Percentiles rank a stretch among this genome's conserved stretches.
These are phyloP conservation scores for Muscina levida DNA, from an alignment of 2,888 invertebrate genomes.

Conservation along the genomic window DNA sequence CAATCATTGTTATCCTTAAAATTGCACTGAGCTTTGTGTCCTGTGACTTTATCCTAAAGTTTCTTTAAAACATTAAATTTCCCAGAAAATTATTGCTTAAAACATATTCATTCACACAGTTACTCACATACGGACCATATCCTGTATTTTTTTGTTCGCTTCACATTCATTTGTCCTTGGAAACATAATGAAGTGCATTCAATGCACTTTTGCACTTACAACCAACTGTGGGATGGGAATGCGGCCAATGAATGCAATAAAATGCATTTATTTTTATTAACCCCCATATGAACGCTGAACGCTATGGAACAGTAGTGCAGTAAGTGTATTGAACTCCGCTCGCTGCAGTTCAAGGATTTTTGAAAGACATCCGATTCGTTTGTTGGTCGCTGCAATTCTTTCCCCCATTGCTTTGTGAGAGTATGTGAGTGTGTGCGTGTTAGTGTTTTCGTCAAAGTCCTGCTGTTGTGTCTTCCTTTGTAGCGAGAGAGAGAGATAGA, in stretches of 20 bases:
- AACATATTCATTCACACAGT: not conserved
- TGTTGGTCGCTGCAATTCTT: not conserved
- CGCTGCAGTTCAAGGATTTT: constrained; percentile 62
- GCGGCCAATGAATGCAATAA: constrained; percentile 49
- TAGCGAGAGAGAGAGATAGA: no score
- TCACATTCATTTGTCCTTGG: constrained; percentile 66
- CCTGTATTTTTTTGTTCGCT: no score
- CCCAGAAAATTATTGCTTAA: no score
- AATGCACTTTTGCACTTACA: constrained; percentile 52
- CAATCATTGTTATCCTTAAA: no score
- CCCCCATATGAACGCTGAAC: constrained; percentile 32
- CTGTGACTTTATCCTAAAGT: no score
- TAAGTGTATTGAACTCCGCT: constrained; percentile 62
- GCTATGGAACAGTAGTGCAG: no score
- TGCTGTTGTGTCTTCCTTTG: constrained; percentile 9
- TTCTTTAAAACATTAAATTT: no score
- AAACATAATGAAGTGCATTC: constrained; percentile 62
- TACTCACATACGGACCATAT: not conserved
- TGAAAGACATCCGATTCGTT: constrained; percentile 58
- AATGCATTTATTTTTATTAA: constrained; percentile 55
- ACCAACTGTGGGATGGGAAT: not conserved
- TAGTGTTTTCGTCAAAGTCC: no score
- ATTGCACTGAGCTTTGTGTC: not conserved
- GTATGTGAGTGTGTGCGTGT: no score
- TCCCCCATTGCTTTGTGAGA: constrained; percentile 1